A percentile compares a stretch with the other conserved stretches of the same genome.
These are phyloP conservation scores for Hyphantria cunea DNA, from an alignment of 1,140 invertebrate species.

Conservation along the genomic window DNA sequence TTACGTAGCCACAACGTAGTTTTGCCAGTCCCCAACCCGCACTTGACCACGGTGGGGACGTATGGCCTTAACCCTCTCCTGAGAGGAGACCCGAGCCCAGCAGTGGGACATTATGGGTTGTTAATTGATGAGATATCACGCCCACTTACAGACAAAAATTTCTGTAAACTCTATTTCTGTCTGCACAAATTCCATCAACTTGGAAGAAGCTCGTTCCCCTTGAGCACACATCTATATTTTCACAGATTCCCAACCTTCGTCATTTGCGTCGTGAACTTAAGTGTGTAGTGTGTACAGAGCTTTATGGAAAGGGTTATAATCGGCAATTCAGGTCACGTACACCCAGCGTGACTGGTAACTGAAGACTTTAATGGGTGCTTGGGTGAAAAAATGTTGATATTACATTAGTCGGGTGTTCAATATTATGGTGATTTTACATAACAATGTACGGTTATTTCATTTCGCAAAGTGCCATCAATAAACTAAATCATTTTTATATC, in stretches of 20 bases:
- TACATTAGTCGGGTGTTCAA: neutral
- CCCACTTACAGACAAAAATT: neutral
- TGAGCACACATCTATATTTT: neutral
- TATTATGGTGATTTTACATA: neutral
- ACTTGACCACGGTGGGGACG: no score
- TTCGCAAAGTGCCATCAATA: no score
- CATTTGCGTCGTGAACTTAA: neutral
- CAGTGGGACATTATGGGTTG: no score
- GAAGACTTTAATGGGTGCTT: slow-evolving; percentile 32
- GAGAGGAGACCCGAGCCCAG: no score
- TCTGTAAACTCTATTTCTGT: neutral
- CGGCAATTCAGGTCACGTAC: slow-evolving; percentile 33
- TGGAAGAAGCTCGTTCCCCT: slow-evolving; percentile 1
- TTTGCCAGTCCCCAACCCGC: no score
- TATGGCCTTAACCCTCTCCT: no score
- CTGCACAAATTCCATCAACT: slow-evolving; percentile 7
- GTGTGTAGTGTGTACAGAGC: neutral
- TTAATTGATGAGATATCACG: neutral
- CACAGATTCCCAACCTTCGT: neutral
- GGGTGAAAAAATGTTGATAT: slow-evolving; percentile 6
- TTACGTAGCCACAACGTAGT: no score
- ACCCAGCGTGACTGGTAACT: slow-evolving; percentile 33
- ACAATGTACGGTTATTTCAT: no score
- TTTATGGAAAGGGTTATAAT: slow-evolving; percentile 30
- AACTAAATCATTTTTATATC: no score